Percentiles rank a stretch among this genome's conserved stretches.
Conservation (phyloP, 2,797 vertebrate genomes). For the Cheirogaleus major region DNA sequence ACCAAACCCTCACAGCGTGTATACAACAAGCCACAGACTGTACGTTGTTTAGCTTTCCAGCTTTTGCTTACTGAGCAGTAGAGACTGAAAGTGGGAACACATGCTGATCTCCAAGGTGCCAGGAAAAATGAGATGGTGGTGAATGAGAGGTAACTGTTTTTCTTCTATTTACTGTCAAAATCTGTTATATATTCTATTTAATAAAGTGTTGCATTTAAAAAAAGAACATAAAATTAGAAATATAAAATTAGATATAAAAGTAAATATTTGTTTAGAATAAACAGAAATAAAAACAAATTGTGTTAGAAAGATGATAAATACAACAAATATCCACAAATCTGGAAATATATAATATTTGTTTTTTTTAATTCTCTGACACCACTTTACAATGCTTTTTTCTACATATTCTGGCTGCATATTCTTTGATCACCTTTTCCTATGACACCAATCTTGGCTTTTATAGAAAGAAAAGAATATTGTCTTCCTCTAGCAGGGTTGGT, state of each 20-base stretch:
- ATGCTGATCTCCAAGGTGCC: conserved; percentile 33
- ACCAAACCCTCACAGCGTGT: too few relatives aligned
- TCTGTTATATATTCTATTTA: conserved; percentile 80
- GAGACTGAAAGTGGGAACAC: too few relatives aligned
- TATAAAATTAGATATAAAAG: background rate
- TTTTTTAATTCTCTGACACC: background rate
- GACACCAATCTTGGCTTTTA: background rate
- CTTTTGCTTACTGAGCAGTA: too few relatives aligned
- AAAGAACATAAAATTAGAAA: background rate
- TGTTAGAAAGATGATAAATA: background rate
- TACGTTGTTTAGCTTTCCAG: too few relatives aligned
- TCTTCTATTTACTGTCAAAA: conserved; percentile 84
- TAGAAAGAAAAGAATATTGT: background rate
- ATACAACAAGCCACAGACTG: too few relatives aligned
- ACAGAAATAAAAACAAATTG: background rate
- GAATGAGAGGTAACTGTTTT: conserved; percentile 67
- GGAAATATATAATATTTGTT: background rate
- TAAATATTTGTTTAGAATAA: conserved; percentile 2
- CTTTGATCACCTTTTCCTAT: background rate
- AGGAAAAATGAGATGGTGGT: conserved; percentile 71
- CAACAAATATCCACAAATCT: background rate
- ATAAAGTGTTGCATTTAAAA: conserved; percentile 72
- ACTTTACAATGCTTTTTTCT: background rate
- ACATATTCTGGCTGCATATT: background rate
- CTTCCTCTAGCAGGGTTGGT: background rate